phyloP scores from a whole-genome alignment of 2,113 vertebrate genomes.

The Hemicordylus capensis region DNA sequence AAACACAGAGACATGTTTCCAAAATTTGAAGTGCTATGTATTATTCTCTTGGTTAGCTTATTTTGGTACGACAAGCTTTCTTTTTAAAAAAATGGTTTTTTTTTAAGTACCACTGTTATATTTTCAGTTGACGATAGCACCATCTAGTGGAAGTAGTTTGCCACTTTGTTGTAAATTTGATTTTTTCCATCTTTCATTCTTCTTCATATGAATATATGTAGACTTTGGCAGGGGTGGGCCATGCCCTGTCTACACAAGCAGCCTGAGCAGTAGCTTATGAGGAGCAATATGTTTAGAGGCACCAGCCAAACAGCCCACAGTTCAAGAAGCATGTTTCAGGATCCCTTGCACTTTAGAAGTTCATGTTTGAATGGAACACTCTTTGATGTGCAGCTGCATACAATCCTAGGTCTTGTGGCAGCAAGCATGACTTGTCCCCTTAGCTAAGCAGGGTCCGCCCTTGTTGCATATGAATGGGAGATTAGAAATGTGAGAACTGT shows the following conservation, averaged over 20 bases:
- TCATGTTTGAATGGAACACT: background rate
- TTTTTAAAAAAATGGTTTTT: background rate
- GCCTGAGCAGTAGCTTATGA: background rate
- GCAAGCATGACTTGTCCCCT: too few relatives aligned
- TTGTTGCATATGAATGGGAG: too few relatives aligned
- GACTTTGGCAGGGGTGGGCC: background rate
- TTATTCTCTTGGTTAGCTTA: too few relatives aligned
- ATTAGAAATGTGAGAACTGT: too few relatives aligned
- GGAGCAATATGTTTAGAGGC: too few relatives aligned
- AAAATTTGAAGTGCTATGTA: too few relatives aligned
- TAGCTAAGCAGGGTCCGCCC: too few relatives aligned
- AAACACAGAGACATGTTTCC: too few relatives aligned
- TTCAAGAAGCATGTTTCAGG: background rate
- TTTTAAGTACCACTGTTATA: too few relatives aligned
- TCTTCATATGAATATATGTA: background rate
- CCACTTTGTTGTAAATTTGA: background rate
- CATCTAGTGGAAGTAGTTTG: constrained; percentile 48
- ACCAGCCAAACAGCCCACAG: background rate
- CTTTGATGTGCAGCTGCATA: background rate
- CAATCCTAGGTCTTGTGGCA: too few relatives aligned
- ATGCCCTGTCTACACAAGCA: background rate
- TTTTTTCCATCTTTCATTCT: background rate
- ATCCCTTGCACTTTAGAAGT: background rate
- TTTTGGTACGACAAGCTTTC: background rate
- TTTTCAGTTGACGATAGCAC: constrained; percentile 38